phyloP scores from a whole-genome alignment of 2,113 vertebrate species.

The Syngnathus floridae region DNA sequence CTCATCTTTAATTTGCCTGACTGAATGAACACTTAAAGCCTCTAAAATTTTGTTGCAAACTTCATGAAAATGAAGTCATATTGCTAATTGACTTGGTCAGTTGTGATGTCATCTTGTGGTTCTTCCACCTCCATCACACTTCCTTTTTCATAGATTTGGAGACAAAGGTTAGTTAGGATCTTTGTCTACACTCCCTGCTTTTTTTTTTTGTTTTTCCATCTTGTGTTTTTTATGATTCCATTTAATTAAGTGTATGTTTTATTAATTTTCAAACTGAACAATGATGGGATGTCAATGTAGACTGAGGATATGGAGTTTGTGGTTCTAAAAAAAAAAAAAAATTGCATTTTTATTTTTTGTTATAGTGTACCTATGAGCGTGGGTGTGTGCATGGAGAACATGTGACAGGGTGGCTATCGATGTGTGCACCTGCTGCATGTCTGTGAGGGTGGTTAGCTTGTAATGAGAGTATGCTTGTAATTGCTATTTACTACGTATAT shows the following conservation, averaged over 20 bases:
- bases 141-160: conserved; percentile 15
- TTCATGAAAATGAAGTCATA: conserved; percentile 10
- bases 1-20: conserved; percentile 22
- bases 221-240: conserved; percentile 35
- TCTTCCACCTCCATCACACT: conserved; percentile 20
- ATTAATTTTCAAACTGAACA: conserved; percentile 30
- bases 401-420: background rate
- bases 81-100: background rate
- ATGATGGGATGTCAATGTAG: conserved; percentile 37
- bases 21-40: conserved; percentile 28
- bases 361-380: conserved; percentile 23
- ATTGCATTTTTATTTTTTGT: conserved; percentile 60
- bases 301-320: conserved; percentile 39
- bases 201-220: conserved; percentile 59
- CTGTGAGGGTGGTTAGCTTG: conserved; percentile 43
- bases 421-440: conserved; percentile 51
- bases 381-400: conserved; percentile 2
- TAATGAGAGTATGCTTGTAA: conserved; percentile 49
- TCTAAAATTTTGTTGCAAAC: conserved; percentile 15
- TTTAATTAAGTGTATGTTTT: conserved; percentile 52
- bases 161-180: conserved; percentile 2
- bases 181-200: conserved; percentile 23
- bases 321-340: conserved; percentile 29
- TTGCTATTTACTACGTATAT: conserved; percentile 66
- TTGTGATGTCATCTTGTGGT: conserved; percentile 5